These are phyloP conservation scores for Ceratina japonica DNA, from an alignment of 1,140 invertebrate genomes.

Conservation along the genomic window DNA sequence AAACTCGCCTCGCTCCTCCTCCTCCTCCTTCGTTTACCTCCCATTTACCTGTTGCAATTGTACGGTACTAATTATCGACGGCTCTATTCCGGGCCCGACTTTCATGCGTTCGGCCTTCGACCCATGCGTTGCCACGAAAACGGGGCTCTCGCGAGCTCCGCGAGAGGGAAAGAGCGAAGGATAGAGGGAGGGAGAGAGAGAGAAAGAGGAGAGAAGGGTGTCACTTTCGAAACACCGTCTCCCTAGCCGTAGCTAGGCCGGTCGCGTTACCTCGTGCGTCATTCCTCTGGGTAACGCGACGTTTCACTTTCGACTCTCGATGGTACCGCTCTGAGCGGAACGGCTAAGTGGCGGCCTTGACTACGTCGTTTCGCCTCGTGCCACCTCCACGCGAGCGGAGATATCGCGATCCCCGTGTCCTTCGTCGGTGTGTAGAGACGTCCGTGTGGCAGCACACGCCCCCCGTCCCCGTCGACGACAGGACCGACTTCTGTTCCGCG, in stretches of 20 bases:
- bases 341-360: slow-evolving; percentile 60
- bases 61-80: slow-evolving; percentile 49
- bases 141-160: background rate
- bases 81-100: background rate
- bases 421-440: slow-evolving; percentile 5
- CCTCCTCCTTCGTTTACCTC: slow-evolving; percentile 7
- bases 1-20: background rate
- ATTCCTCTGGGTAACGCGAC: slow-evolving; percentile 50
- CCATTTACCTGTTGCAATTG: slow-evolving; percentile 44
- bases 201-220: slow-evolving; percentile 26
- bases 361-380: slow-evolving; percentile 48
- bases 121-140: slow-evolving; percentile 18
- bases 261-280: slow-evolving; percentile 45
- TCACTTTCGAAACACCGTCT: slow-evolving; percentile 64
- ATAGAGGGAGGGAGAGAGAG: background rate
- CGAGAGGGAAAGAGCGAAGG: no score
- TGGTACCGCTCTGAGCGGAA: slow-evolving; percentile 59
- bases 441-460: background rate
- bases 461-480: slow-evolving; percentile 12
- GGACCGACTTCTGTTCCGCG: slow-evolving; percentile 33
- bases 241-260: background rate
- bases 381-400: background rate
- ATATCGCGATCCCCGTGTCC: slow-evolving; percentile 17
- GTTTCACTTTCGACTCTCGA: slow-evolving; percentile 67
- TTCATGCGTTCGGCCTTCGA: slow-evolving; percentile 19